Evolutionary conservation across 2,797 vertebrate species (phyloP).

Genomic region (Labroides dimidiatus): DNA sequence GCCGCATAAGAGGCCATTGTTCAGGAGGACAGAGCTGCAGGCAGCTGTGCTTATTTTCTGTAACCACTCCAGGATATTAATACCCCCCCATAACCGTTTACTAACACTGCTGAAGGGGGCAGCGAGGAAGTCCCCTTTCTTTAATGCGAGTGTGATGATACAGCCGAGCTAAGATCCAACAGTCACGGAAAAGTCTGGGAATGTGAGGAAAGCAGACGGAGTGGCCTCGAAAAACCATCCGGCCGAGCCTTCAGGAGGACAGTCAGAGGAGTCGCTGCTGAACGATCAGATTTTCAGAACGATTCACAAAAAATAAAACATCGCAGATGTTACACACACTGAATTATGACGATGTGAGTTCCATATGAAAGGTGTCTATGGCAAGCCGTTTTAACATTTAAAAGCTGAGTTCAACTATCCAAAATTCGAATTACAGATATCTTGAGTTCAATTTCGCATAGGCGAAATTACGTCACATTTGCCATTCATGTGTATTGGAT

Average conservation of each 20-base stretch:
- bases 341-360: too few relatives aligned
- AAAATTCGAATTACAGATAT: too few relatives aligned
- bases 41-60: constrained; percentile 69
- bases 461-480: too few relatives aligned
- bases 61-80: constrained; percentile 64
- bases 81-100: constrained; percentile 45
- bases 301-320: too few relatives aligned
- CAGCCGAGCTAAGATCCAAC: constrained; percentile 1
- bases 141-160: constrained; percentile 24
- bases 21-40: constrained; percentile 50
- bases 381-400: too few relatives aligned
- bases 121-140: constrained; percentile 60
- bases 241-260: neutral
- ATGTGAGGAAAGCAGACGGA: neutral
- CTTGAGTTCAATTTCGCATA: too few relatives aligned
- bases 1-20: constrained; percentile 69
- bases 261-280: too few relatives aligned
- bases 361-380: too few relatives aligned
- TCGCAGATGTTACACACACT: too few relatives aligned
- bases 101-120: constrained; percentile 35
- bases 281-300: too few relatives aligned
- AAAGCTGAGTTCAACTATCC: too few relatives aligned
- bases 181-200: constrained; percentile 17
- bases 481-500: too few relatives aligned
- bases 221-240: neutral